Percentiles rank a stretch among this genome's conserved stretches.
Evolutionary conservation across 1,140 invertebrate genomes (phyloP).

Genomic region (Thalassaphorura encarpata): DNA sequence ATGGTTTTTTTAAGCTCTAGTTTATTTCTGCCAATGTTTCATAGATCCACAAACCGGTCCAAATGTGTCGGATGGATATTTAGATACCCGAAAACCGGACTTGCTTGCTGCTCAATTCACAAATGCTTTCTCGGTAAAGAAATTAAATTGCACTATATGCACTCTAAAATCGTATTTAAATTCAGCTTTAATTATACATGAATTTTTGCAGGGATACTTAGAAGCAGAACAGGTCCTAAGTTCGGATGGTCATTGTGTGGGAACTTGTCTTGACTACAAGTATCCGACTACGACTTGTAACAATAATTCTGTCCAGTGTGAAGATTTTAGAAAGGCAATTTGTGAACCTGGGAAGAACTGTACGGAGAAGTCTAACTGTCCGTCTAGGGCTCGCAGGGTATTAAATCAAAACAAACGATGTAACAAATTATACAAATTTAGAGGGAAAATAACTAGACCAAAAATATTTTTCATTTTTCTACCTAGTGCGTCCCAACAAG

Average conservation of each 20-base stretch:
- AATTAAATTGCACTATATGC: too few relatives aligned
- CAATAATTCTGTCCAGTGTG: slow-evolving; percentile 13
- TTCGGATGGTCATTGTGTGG: slow-evolving; percentile 11
- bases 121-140: slow-evolving; percentile 1
- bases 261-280: slow-evolving; percentile 14
- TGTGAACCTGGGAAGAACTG: slow-evolving; percentile 11
- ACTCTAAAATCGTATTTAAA: too few relatives aligned
- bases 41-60: neutral
- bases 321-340: neutral
- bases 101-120: neutral
- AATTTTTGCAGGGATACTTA: slow-evolving; percentile 13
- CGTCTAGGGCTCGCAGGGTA: slow-evolving; percentile 3
- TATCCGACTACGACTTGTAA: slow-evolving; percentile 10
- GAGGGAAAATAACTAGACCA: neutral
- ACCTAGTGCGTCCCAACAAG: slow-evolving; percentile 15
- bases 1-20: neutral
- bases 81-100: neutral
- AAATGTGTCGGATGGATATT: neutral
- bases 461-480: neutral
- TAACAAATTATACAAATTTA: neutral
- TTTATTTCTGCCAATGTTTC: neutral
- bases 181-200: too few relatives aligned
- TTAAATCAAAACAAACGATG: neutral
- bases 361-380: slow-evolving; percentile 9
- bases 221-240: slow-evolving; percentile 18